Evolutionary conservation across 2,888 invertebrate genomes (phyloP).

Genomic region (Meteorus colon): DNA sequence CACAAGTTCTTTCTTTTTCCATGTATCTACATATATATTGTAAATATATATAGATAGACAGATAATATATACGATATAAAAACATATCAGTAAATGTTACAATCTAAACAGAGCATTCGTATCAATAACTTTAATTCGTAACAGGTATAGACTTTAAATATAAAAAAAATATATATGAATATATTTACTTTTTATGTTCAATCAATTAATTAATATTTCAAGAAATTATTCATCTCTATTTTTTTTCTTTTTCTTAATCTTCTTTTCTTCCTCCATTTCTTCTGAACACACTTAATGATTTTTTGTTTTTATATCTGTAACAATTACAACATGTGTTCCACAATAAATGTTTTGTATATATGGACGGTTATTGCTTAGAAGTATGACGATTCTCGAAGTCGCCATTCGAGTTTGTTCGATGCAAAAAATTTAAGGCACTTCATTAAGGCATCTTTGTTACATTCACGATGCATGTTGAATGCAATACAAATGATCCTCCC

Average conservation of each 20-base stretch:
- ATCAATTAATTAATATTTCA: conserved; percentile 35
- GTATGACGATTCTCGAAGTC: conserved; percentile 55
- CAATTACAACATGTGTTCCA: conserved; percentile 62
- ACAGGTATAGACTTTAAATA: conserved; percentile 70
- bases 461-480: neutral
- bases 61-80: conserved; percentile 55
- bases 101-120: conserved; percentile 61
- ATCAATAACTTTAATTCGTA: conserved; percentile 66
- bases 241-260: conserved; percentile 20
- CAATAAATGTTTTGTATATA: conserved; percentile 62
- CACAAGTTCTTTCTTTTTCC: neutral
- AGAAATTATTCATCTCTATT: conserved; percentile 24
- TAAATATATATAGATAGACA: too few relatives aligned
- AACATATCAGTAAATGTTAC: conserved; percentile 63
- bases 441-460: conserved; percentile 47
- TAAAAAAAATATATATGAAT: conserved; percentile 64
- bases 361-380: conserved; percentile 72
- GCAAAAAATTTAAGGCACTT: conserved; percentile 67
- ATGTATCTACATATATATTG: conserved; percentile 53
- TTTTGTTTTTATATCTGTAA: conserved; percentile 52
- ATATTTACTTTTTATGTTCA: conserved; percentile 58
- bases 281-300: conserved; percentile 13
- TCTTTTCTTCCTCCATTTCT: conserved; percentile 1
- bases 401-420: conserved; percentile 56
- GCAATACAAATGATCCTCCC: neutral